A percentile compares a stretch with the other conserved stretches of the same genome.
phyloP scores from a whole-genome alignment of 1,140 invertebrate species.

The Temnothorax curvispinosus region DNA sequence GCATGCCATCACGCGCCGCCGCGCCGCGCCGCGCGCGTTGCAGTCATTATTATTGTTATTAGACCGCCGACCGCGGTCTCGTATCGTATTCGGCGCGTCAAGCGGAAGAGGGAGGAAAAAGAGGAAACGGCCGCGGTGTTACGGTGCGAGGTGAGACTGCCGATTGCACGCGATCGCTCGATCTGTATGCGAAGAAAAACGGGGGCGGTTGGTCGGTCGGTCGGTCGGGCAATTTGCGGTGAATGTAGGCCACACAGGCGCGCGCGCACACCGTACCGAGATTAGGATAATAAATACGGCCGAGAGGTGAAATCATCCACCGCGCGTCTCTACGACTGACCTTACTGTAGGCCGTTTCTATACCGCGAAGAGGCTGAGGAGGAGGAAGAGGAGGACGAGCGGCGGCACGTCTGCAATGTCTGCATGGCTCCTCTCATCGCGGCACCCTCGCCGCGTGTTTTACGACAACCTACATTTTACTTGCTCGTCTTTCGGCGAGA shows the following conservation, averaged over 20 bases:
- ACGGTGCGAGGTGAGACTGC: not conserved
- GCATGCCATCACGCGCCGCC: slow-evolving; percentile 34
- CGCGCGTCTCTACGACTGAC: slow-evolving; percentile 64
- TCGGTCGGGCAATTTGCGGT: slow-evolving; percentile 65
- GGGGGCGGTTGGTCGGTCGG: slow-evolving; percentile 42
- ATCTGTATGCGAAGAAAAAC: slow-evolving; percentile 66
- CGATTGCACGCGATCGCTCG: slow-evolving; percentile 37
- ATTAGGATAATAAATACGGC: slow-evolving; percentile 74
- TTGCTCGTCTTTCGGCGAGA: slow-evolving; percentile 67
- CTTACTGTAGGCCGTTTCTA: slow-evolving; percentile 64
- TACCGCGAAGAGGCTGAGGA: slow-evolving; percentile 29
- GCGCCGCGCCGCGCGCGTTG: slow-evolving; percentile 8
- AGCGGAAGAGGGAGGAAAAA: not conserved
- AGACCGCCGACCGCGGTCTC: slow-evolving; percentile 19
- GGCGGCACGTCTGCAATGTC: slow-evolving; percentile 14
- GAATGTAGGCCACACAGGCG: slow-evolving; percentile 69
- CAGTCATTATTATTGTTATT: slow-evolving; percentile 41
- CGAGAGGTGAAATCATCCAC: slow-evolving; percentile 73
- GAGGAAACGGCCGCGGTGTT: not conserved
- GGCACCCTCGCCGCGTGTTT: slow-evolving; percentile 64
- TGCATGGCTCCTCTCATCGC: slow-evolving; percentile 52
- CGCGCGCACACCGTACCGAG: slow-evolving; percentile 38
- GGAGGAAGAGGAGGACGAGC: not conserved
- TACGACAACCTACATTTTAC: slow-evolving; percentile 73
- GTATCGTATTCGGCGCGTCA: slow-evolving; percentile 10